Conservation (phyloP, 2,113 vertebrate species). For the Phodopus roborovskii region DNA sequence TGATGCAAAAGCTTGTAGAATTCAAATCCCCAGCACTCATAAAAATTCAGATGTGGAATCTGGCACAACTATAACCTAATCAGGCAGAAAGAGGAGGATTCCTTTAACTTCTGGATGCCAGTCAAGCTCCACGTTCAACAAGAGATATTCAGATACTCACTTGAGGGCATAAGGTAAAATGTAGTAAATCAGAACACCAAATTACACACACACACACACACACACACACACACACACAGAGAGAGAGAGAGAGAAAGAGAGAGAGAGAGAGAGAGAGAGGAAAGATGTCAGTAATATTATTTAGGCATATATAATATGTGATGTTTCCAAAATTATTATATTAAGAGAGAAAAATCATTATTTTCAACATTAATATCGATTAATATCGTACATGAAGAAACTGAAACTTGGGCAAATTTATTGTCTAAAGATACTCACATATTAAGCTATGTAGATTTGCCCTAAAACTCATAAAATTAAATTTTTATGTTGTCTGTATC, state of each 20-base stretch:
- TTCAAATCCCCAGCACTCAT: not conserved
- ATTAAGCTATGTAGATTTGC: not conserved
- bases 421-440: not conserved
- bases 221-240: not conserved
- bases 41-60: not conserved
- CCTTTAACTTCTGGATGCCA: not conserved
- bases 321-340: not conserved
- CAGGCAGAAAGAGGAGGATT: too few species aligned
- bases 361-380: not conserved
- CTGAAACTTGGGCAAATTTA: not conserved
- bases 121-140: not conserved
- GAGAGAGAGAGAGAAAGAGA: too few species aligned
- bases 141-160: not conserved
- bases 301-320: not conserved
- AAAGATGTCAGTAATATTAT: too few species aligned
- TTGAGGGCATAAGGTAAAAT: not conserved
- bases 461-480: not conserved
- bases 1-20: too few species aligned
- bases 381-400: not conserved
- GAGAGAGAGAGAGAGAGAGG: too few species aligned
- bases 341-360: not conserved
- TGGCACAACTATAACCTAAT: not conserved
- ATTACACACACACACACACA: not conserved
- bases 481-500: not conserved
- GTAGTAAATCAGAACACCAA: not conserved